phyloP scores from a whole-genome alignment of 2,797 vertebrate genomes.

The Netta rufina region DNA sequence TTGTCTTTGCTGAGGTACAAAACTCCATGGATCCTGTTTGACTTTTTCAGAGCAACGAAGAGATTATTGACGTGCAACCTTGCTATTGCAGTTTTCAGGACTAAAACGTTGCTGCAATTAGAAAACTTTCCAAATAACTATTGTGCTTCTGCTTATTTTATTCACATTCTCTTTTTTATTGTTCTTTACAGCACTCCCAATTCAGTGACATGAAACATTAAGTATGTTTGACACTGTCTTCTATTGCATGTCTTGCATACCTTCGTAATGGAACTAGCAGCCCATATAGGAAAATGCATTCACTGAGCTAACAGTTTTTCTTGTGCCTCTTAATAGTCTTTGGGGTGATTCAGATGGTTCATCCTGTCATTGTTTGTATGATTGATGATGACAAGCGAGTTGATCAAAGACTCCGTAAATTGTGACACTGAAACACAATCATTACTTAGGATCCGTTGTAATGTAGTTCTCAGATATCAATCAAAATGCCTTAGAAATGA shows the following conservation, averaged over 20 bases:
- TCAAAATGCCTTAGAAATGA: constrained; percentile 32
- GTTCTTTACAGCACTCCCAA: background rate
- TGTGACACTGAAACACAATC: constrained; percentile 18
- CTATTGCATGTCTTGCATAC: background rate
- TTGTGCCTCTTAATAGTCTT: background rate
- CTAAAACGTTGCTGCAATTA: background rate
- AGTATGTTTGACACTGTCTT: background rate
- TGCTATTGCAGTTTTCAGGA: background rate
- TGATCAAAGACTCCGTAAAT: constrained; percentile 39
- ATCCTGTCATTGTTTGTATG: constrained; percentile 28
- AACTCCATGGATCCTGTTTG: background rate
- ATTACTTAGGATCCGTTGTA: background rate
- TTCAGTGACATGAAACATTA: background rate
- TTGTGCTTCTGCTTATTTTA: background rate
- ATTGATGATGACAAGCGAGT: constrained; percentile 50
- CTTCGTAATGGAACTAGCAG: background rate
- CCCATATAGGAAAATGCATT: background rate
- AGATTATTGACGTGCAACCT: background rate
- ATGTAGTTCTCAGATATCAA: constrained; percentile 35
- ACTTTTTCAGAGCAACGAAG: background rate
- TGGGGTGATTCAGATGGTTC: constrained; percentile 1
- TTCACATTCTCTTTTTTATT: background rate
- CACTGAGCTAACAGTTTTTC: background rate
- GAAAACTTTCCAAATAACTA: background rate
- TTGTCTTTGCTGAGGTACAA: constrained; percentile 2